Evolutionary conservation across 2,113 vertebrate genomes (phyloP).

Genomic region (Phrynosoma blainvillii): DNA sequence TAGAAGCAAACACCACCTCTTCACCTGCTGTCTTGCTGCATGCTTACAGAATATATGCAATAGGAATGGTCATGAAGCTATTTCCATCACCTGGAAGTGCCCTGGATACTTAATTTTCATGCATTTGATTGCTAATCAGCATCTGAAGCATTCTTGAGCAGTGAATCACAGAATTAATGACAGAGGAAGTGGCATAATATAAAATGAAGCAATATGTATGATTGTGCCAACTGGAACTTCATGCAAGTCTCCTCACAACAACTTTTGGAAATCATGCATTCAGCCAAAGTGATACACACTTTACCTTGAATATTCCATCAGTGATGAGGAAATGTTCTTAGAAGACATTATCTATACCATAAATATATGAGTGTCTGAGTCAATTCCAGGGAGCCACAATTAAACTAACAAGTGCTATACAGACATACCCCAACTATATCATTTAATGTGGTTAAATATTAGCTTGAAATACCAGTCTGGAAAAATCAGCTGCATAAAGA

Average conservation of each 20-base stretch:
- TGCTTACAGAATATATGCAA: not conserved
- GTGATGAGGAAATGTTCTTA: constrained; percentile 85
- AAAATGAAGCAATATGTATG: constrained; percentile 69
- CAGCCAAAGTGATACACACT: constrained; percentile 67
- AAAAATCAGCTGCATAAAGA: constrained; percentile 34
- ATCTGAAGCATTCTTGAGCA: constrained; percentile 49
- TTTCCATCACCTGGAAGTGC: not conserved
- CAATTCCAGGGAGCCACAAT: constrained; percentile 75
- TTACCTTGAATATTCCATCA: constrained; percentile 87
- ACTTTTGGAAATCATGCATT: constrained; percentile 78
- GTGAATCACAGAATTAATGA: constrained; percentile 54
- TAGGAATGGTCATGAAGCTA: not conserved
- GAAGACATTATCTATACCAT: constrained; percentile 93
- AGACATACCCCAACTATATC: constrained; percentile 34
- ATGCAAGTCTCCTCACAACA: constrained; percentile 76
- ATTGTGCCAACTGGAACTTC: constrained; percentile 63
- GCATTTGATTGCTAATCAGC: constrained; percentile 64
- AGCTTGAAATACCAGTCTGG: constrained; percentile 36
- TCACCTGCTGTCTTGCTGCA: not conserved
- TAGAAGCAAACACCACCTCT: not conserved
- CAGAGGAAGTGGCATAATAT: constrained; percentile 51
- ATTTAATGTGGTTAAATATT: constrained; percentile 21
- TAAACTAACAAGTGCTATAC: constrained; percentile 54
- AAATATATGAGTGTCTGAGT: constrained; percentile 85
- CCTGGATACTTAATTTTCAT: constrained; percentile 39